Base-by-base conservation (phyloP, 2,797 vertebrate species). In the Hoplostethus mediterraneus region DNA sequence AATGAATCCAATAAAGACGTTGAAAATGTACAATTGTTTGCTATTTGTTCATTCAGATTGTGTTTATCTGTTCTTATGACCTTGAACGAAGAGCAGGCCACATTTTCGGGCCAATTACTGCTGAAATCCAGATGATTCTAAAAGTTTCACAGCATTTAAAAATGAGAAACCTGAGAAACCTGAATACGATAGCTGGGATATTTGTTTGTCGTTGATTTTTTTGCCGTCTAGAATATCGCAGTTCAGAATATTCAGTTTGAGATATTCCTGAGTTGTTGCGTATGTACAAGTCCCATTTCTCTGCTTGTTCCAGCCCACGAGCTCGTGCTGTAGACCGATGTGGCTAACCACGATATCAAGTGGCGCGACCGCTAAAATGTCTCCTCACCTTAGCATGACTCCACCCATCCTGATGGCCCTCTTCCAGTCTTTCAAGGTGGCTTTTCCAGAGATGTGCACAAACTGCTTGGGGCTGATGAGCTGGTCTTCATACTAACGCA, bases 401-500 rank as follows among this genome's bases (percentile, higher is more conserved):
- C 98, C 98, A 6, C 96, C 96, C 47, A 99, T 95, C 82, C 98
- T 96, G 91, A 99, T 99, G 76, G 98, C 98, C 92, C 98, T 94
- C 89, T 99, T 99, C 98, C 98, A 99, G 87, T 99, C 98, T 84
- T 99, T 99, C 71, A 99, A 89, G 9, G 98, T 99, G 67, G 98
- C 98, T 87, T 99, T 99, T 74, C 98, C 98, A 80, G 98, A 98
- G 83, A 99, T 93, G 89, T 99, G 97, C 82, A 99, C 98, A 93
- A 99, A 99, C 91, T 99, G 97, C 90, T 99, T 99, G 0, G 98
- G 98, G 83, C 98, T 99, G 87, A 99, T 99, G 84, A 99, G 89
- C 61, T 99, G 97, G 79, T 99, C 97, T 84, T 98, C 97, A 90
- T 97, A 99, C 98, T 99, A 7, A 82, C 31, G 21, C 21, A 21